Base-by-base conservation (phyloP, 2,113 vertebrate species). In the Circaetus cinerascens region DNA sequence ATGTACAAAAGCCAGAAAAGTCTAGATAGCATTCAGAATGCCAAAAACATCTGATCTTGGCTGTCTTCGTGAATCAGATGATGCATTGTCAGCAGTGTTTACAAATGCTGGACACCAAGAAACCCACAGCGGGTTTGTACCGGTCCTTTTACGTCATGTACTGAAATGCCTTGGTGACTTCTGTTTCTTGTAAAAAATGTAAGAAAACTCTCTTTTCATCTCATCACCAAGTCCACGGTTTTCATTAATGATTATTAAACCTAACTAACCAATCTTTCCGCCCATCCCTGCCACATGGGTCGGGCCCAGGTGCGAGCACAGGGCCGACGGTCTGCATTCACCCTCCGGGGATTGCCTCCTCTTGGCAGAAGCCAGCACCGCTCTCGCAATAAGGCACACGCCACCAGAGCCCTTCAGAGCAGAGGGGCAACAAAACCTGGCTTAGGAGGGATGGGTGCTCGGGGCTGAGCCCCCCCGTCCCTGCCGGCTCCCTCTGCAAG, bases 131-230 rank as follows among this genome's bases (percentile, higher is more conserved):
- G 1, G 57, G 20, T 34, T 40, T 34, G 13, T 34, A 36, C 17
- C 0, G 0, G 3, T 46, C 17, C 46, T 83, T 60, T 63, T 43
- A 50, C 15, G 68, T 19, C 6, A 27, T 0, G 0, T 34, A 36
- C 38, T 50, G 30, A 51, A 95, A 91, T 43, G 48, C 15, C 74
- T 75, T 72, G 15, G 21, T 67, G 34, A 67, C 14, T 85, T 77
- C n/a, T 62, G 32, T 53, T 69, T 78, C 45, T 45, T 51, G 59
- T 11, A 38, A 14, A 73, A 86, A 77, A 40, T 0, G 0, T 36
- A 48, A 71, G 30, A 87, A 93, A 91, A 72, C 18, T 62, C 36
- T 78, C 23, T 88, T 95, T 86, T 73, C 64, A 43, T 12, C 19
- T 88, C 34, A 56, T 71, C 20, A 23, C 5, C 23, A 85, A 40